Evolutionary conservation across 2,888 invertebrate species (phyloP).

Genomic region (Philopedon plagiatum): DNA sequence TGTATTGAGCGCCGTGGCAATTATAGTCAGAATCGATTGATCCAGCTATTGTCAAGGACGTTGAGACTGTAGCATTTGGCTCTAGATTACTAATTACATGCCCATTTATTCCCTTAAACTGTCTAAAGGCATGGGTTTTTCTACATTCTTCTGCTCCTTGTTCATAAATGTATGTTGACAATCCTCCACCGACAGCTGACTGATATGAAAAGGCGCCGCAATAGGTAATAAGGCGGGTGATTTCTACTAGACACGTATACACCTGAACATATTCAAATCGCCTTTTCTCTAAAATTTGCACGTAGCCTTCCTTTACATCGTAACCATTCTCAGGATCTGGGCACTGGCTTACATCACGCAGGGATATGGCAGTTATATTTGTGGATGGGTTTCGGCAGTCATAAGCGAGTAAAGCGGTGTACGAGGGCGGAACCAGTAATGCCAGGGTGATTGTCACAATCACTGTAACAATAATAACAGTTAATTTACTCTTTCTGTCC

Average conservation of each 20-base stretch:
- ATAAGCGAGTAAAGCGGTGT: constrained; percentile 12
- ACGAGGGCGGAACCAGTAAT: neutral
- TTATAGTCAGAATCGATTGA: neutral
- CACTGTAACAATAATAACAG: neutral
- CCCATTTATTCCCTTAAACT: constrained; percentile 14
- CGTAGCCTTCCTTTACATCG: neutral
- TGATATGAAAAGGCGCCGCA: no score
- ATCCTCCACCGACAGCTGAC: neutral
- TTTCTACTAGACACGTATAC: constrained; percentile 5
- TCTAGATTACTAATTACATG: constrained; percentile 3
- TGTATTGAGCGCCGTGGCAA: no score
- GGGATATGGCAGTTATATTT: constrained; percentile 7
- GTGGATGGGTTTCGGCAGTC: constrained; percentile 24
- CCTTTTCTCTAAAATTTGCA: constrained; percentile 15
- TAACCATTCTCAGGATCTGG: constrained; percentile 18
- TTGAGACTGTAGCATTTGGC: constrained; percentile 7
- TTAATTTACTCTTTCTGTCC: neutral
- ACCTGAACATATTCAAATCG: no score
- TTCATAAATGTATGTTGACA: constrained; percentile 6
- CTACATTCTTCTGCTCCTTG: constrained; percentile 7
- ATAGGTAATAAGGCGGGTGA: neutral
- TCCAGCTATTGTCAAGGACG: constrained; percentile 11
- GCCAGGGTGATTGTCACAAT: neutral
- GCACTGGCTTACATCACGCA: neutral
- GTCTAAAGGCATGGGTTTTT: neutral